A percentile compares a stretch with the other conserved stretches of the same genome.
phyloP scores from a whole-genome alignment of 2,113 vertebrate genomes.

The Camelus bactrianus region DNA sequence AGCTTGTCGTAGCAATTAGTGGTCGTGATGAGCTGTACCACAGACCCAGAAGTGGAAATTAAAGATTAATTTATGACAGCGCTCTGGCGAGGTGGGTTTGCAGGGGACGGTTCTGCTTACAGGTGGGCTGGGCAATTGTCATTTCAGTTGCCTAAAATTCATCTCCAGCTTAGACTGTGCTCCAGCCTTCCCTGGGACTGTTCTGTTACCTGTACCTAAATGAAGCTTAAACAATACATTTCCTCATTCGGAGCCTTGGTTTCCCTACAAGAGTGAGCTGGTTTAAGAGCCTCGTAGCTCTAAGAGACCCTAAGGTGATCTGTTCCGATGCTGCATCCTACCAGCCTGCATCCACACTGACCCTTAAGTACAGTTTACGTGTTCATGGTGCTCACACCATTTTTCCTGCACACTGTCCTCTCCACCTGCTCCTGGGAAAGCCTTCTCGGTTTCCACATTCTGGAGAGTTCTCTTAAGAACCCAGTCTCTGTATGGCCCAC shows the following conservation, averaged over 20 bases:
- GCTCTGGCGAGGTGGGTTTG: neutral
- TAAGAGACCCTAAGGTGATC: neutral
- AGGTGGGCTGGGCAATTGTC: constrained; percentile 31
- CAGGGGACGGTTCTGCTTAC: neutral
- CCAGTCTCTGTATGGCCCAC: neutral
- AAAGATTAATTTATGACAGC: constrained; percentile 74
- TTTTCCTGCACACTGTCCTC: neutral
- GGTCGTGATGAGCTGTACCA: constrained; percentile 58
- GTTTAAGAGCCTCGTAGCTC: too few species aligned
- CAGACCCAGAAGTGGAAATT: constrained; percentile 50
- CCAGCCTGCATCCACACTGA: neutral
- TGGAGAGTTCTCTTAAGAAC: neutral
- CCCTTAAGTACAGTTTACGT: neutral
- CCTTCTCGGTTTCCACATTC: neutral
- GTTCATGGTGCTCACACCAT: too few species aligned
- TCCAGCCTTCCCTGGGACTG: neutral
- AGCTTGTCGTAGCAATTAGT: constrained; percentile 75
- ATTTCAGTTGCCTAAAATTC: neutral
- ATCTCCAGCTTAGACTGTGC: neutral
- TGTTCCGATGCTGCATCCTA: neutral
- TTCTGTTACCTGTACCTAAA: neutral
- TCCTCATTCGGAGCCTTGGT: neutral
- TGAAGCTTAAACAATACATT: neutral
- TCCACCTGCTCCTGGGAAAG: too few species aligned
- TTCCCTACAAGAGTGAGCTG: neutral